Conservation (phyloP, 2,888 invertebrate species). For the Ornithoptera priamus region DNA sequence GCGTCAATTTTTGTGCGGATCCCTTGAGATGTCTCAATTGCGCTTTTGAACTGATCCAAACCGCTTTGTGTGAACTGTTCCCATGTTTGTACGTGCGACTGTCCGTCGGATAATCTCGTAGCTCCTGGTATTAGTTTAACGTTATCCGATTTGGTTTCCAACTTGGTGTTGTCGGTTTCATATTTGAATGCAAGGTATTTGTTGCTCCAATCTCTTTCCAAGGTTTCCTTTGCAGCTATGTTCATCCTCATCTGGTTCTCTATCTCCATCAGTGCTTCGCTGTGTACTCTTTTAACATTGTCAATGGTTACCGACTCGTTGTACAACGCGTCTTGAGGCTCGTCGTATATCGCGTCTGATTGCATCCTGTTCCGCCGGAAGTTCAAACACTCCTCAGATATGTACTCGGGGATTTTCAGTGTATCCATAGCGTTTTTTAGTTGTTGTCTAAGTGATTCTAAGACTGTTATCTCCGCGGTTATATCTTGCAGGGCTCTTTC, state of each 20-base stretch:
- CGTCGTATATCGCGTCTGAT: constrained; percentile 86
- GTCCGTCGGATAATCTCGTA: constrained; percentile 88
- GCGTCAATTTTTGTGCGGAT: constrained; percentile 87
- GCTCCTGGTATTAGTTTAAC: constrained; percentile 90
- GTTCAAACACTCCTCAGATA: constrained; percentile 85
- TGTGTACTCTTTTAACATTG: constrained; percentile 83
- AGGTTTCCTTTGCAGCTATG: constrained; percentile 86
- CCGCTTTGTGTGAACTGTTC: constrained; percentile 88
- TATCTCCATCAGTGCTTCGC: constrained; percentile 83
- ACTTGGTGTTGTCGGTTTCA: constrained; percentile 84
- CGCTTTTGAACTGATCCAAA: constrained; percentile 86
- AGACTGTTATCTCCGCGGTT: constrained; percentile 59
- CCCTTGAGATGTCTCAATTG: constrained; percentile 85
- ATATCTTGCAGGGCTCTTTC: constrained; percentile 69
- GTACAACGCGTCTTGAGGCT: constrained; percentile 86
- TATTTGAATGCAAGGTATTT: constrained; percentile 89
- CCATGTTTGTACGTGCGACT: constrained; percentile 91
- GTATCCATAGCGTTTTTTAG: constrained; percentile 68
- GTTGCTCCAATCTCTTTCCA: constrained; percentile 95
- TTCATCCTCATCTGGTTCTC: constrained; percentile 85
- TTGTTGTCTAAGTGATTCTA: constrained; percentile 68
- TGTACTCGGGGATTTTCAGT: constrained; percentile 59
- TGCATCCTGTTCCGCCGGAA: constrained; percentile 84
- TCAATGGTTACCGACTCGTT: constrained; percentile 85
- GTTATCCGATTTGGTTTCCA: constrained; percentile 84